Percentiles rank a stretch among this genome's conserved stretches.
Evolutionary conservation across 2,888 invertebrate genomes (phyloP).

Genomic region (Pardosa pseudoannulata): DNA sequence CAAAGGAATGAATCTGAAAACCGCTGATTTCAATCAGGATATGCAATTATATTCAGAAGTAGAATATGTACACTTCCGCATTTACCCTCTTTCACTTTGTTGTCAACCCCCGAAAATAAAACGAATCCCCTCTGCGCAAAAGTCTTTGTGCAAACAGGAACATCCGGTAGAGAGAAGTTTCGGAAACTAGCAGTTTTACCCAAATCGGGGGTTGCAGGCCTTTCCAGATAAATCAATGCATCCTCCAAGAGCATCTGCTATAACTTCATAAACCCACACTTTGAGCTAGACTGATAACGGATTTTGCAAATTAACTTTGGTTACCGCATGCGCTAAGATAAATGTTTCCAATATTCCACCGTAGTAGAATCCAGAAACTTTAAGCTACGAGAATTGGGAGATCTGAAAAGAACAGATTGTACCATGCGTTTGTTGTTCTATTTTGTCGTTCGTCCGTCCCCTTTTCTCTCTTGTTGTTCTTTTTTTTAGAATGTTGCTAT

Average conservation of each 20-base stretch:
- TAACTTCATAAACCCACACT: background rate
- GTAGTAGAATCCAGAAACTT: background rate
- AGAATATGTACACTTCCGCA: no score
- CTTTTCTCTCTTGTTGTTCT: no score
- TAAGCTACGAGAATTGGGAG: background rate
- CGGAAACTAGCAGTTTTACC: background rate
- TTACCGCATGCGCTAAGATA: conserved; percentile 66
- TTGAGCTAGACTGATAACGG: conserved; percentile 45
- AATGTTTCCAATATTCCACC: conserved; percentile 63
- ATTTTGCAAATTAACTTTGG: conserved; percentile 71
- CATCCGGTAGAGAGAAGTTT: background rate
- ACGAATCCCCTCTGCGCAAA: conserved; percentile 11
- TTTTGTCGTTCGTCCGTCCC: no score
- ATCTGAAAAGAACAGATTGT: background rate
- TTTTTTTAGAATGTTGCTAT: no score
- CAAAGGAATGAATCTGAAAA: no score
- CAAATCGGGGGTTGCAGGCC: background rate
- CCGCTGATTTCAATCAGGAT: no score
- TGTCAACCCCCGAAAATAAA: background rate
- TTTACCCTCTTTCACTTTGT: no score
- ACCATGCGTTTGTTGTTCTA: no score
- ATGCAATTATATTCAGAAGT: no score
- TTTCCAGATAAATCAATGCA: conserved; percentile 67
- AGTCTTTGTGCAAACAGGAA: conserved; percentile 61
- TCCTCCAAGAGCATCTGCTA: background rate